Base-by-base conservation (phyloP, 2,113 vertebrate species). In the Amazona guildingii region DNA sequence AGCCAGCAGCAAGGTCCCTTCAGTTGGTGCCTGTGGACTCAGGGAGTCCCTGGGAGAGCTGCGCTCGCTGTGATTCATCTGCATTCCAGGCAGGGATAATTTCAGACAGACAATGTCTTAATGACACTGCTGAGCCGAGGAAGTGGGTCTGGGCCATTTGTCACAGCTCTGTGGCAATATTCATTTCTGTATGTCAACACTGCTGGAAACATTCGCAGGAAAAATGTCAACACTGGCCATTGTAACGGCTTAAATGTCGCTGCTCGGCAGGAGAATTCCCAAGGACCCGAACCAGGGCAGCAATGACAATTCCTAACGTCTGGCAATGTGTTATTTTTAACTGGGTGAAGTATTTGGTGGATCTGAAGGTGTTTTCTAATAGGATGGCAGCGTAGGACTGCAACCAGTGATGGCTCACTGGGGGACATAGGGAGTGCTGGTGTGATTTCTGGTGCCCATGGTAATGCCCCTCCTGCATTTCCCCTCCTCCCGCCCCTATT, bases 11-110 rank as follows among this genome's bases (percentile, higher is more conserved):
- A 43, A 72, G 14, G n/a, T 75, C 46, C 48, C 68, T 55, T 51
- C 13, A 49, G 44, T 54, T 18, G 20, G n/a, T 74, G 79, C 59
- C 33, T 28, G 68, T 20, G 78, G 70, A 95, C 66, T 25, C 35
- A 3, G 44, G 29, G 81, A 23, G 63, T 33, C 37, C 11, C 88
- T 44, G 5, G 41, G 55, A 48, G 51, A 29, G 54, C 76, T 6
- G 72, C 8, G 15, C 29, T 73, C 25, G 2, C 73, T 91, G 94
- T 91, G 95, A 84, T 92, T 90, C 88, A 64, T 74, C 95, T 39
- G 94, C 95, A 24, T 94, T 95, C 96, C 91, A 44, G 87, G 91
- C 92, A 64, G 24, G 87, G 70, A 4, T 41, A 41, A 66, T 70
- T 76, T 46, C 37, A 33, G 29, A 4, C 2, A 46, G 67, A 69